Evolutionary conservation across 2,797 vertebrate genomes (phyloP).

Genomic region (Gymnoscopelus braueri): DNA sequence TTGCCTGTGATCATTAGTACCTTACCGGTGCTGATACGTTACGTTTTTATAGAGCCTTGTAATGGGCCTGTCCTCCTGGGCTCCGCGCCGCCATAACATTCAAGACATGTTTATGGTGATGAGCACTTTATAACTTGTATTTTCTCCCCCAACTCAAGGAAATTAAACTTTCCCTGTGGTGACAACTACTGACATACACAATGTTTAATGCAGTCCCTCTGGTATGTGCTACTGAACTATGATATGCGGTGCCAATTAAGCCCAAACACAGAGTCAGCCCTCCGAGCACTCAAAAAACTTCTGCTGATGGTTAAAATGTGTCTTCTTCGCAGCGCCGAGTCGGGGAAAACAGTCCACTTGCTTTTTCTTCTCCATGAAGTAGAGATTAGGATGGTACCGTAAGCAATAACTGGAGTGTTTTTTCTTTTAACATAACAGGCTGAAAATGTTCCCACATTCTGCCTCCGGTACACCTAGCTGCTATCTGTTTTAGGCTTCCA

Average conservation of each 20-base stretch:
- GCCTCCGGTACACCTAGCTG: conserved; percentile 38
- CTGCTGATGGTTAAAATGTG: conserved; percentile 50
- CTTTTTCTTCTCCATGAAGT: conserved; percentile 47
- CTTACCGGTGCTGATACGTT: conserved; percentile 42
- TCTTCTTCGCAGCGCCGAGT: conserved; percentile 40
- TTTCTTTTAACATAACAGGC: no score
- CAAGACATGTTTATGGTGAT: conserved; percentile 46
- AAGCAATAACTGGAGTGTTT: conserved; percentile 36
- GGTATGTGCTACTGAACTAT: conserved; percentile 3
- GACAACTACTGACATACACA: conserved; percentile 30
- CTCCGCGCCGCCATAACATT: conserved; percentile 35
- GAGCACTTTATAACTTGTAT: conserved; percentile 31
- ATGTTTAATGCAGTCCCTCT: conserved; percentile 27
- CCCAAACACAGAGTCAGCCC: conserved; percentile 16
- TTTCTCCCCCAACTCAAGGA: conserved; percentile 6
- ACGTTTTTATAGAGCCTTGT: conserved; percentile 47
- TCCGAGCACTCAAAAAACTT: conserved; percentile 45
- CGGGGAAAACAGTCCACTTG: conserved; percentile 33
- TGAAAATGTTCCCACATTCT: conserved; percentile 39
- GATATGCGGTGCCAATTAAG: conserved; percentile 43
- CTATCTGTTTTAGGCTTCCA: conserved; percentile 47
- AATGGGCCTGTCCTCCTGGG: conserved; percentile 44
- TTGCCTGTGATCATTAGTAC: conserved; percentile 63
- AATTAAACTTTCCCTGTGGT: conserved; percentile 35
- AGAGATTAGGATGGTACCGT: conserved; percentile 24